Evolutionary conservation across 2,888 invertebrate species (phyloP).

Genomic region (Tuta absoluta): DNA sequence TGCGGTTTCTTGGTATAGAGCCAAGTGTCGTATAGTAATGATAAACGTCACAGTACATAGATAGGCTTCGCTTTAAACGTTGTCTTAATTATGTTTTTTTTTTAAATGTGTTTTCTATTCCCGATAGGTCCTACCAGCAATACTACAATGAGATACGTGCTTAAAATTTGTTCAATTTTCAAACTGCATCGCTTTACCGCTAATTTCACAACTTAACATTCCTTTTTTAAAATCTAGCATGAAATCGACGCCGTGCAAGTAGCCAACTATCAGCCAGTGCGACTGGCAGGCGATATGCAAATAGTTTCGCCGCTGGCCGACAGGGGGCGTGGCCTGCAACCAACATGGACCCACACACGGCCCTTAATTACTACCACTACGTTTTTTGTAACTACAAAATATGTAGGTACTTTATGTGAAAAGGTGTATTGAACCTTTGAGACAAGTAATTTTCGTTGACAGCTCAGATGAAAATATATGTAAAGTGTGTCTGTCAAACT

Average conservation of each 20-base stretch:
- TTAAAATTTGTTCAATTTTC: background rate
- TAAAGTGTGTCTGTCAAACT: background rate
- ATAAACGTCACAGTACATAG: too few relatives aligned
- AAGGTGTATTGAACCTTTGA: slow-evolving; percentile 15
- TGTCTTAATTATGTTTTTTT: too few relatives aligned
- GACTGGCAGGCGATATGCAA: slow-evolving; percentile 28
- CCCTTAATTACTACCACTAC: slow-evolving; percentile 25
- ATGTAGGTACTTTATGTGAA: background rate
- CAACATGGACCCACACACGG: slow-evolving; percentile 29
- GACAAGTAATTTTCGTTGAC: slow-evolving; percentile 17
- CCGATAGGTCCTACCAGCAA: too few relatives aligned
- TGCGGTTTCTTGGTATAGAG: background rate
- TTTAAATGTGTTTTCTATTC: too few relatives aligned
- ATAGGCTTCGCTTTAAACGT: too few relatives aligned
- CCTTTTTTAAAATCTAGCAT: slow-evolving; percentile 5
- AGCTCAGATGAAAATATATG: slow-evolving; percentile 6
- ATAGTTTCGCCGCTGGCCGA: slow-evolving; percentile 10
- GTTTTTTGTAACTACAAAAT: slow-evolving; percentile 17
- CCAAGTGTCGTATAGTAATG: too few relatives aligned
- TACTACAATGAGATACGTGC: too few relatives aligned
- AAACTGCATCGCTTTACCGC: background rate
- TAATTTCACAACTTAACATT: background rate
- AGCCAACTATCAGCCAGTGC: background rate
- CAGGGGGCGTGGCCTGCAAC: slow-evolving; percentile 28
- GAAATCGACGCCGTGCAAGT: slow-evolving; percentile 5